Base-by-base conservation (phyloP, 2,888 invertebrate genomes). In the Chrysodeixis includens region DNA sequence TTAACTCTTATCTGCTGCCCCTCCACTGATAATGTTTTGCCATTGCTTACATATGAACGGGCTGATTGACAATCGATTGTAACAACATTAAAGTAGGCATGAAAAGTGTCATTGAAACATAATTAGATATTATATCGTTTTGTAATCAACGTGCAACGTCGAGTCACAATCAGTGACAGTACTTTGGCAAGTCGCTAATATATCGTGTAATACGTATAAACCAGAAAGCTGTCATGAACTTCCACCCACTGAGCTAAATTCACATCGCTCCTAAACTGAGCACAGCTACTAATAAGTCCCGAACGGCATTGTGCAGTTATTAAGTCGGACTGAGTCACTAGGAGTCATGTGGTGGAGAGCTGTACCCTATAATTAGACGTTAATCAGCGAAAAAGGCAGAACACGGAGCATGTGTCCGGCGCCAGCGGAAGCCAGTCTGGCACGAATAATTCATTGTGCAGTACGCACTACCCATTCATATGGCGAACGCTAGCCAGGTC, bases 361-460 rank as follows among this genome's bases (percentile, higher is more conserved):
- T 86, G 87, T 84, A 88, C 86, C 92, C 93, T 94, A 93, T 93
- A 93, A 93, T 94, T 93, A 94, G 93, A 93, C 87, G 87, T 91
- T 93, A 92, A 94, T 93, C 93, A 92, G 89, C 87, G 89, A 92
- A 93, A 92, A 93, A 92, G 91, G 90, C 89, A 87, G 88, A 87
- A 87, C 87, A 87, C 86, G 84, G 85, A 88, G 88, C 90, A 90
- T 87, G 84, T 90, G 90, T 89, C 90, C 89, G 91, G 90, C 91
- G 91, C 90, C 90, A 90, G 86, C 92, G 93, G 94, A 93, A 93
- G 90, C 88, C 86, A 83, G 88, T 88, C 91, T 92, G 90, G 90
- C 92, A 90, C 92, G 86, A 91, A 92, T 92, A 90, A 91, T 88
- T 92, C 89, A 92, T 88, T 90, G 90, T 90, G 85, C 88, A 87